Base-by-base conservation (phyloP, 2,888 invertebrate species). In the Amphipoea lucens region DNA sequence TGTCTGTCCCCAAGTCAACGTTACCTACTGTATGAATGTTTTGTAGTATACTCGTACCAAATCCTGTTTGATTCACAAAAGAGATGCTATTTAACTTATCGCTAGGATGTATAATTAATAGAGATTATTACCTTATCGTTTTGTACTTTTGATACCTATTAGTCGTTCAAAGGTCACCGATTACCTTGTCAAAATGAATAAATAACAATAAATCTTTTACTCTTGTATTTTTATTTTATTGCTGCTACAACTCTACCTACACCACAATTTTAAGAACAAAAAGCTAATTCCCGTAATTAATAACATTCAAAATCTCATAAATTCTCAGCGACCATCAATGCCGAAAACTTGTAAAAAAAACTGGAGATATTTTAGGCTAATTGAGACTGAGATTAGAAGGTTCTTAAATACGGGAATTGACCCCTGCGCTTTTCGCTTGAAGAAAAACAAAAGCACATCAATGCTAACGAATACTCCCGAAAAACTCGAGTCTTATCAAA, bases 111-210 rank as follows among this genome's bases (percentile, higher is more conserved):
- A 88, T 94, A 95, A 93, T 93, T 87, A 91, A 94, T 96, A 96
- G 95, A 95, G 94, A 95, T 95, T 95, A 94, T 94, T 93, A 93
- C 91, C 92, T 92, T 95, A 93, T 95, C 92, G 92, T 96, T 96
- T 96, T 96, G 93, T 96, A 96, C 95, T 97, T 96, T 96, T 96
- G 95, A 96, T 96, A 96, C 93, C 92, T 94, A 92, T 95, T 95
- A 95, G 95, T 95, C 94, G 95, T 94, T 95, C 95, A 94, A 96
- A 96, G 96, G 95, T 96, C 96, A 96, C 96, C 95, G 95, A 96
- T 94, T 95, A 96, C 96, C 96, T 96, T 96, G 94, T 96, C 96
- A 95, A 96, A 95, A 95, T 95, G 93, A 95, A 95, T 96, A 96
- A 96, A 97, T 96, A 95, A 95, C 92, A 94, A 93, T 95, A 95